phyloP scores from a whole-genome alignment of 1,140 invertebrate species.

The Pomacea maculata region DNA sequence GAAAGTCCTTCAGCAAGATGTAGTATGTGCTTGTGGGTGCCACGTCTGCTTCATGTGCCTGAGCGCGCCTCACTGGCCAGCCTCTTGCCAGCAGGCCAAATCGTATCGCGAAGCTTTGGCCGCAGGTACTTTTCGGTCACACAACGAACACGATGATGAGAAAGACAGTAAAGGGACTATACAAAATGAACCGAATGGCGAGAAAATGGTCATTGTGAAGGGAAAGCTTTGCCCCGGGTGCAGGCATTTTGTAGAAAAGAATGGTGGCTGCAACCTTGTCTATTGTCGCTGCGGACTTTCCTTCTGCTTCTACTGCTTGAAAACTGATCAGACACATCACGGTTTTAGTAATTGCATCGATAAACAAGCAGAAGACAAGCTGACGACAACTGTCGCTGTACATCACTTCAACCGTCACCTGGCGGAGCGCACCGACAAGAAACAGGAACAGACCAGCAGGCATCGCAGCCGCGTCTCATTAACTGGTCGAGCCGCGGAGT shows the following conservation, averaged over 20 bases:
- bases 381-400: constrained; percentile 16
- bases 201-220: neutral
- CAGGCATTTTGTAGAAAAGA: neutral
- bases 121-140: too few relatives aligned
- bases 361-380: neutral
- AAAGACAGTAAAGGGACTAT: neutral
- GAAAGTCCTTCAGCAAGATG: neutral
- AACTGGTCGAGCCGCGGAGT: constrained; percentile 8
- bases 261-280: constrained; percentile 5
- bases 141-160: neutral
- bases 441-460: constrained; percentile 1
- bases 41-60: constrained; percentile 14
- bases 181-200: neutral
- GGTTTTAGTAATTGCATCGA: neutral
- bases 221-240: constrained; percentile 9
- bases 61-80: constrained; percentile 16
- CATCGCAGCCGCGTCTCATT: constrained; percentile 8
- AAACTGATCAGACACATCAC: neutral
- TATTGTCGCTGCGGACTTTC: neutral
- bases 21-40: constrained; percentile 10
- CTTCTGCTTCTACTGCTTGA: neutral
- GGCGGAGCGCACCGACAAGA: neutral
- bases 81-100: constrained; percentile 7
- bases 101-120: constrained; percentile 4
- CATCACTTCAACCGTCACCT: neutral